Conservation (phyloP, 2,797 vertebrate species). For the Cuniculus paca region DNA sequence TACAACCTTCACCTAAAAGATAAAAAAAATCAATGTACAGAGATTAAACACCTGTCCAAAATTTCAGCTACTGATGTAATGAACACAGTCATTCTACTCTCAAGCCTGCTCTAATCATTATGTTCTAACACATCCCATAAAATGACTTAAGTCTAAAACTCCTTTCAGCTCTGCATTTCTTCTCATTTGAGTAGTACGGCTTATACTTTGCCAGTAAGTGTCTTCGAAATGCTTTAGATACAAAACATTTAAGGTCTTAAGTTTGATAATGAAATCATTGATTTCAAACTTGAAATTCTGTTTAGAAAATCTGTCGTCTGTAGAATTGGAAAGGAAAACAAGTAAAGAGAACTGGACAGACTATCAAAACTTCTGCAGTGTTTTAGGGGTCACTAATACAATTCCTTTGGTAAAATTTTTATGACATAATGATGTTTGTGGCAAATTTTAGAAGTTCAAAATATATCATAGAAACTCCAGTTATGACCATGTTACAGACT, state of each 20-base stretch:
- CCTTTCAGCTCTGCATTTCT: background rate
- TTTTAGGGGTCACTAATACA: background rate
- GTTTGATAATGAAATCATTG: slow-evolving; percentile 13
- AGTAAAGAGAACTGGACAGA: background rate
- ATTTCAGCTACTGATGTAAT: background rate
- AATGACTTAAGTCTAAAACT: background rate
- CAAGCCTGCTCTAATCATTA: background rate
- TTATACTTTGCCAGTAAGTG: background rate
- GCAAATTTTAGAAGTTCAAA: slow-evolving; percentile 17
- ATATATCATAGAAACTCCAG: background rate
- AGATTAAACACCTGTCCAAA: background rate
- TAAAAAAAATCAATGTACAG: background rate
- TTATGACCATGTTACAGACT: background rate
- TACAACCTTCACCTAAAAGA: background rate
- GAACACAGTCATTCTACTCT: background rate
- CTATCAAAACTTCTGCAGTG: background rate
- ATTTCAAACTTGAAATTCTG: slow-evolving; percentile 37
- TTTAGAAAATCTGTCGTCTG: slow-evolving; percentile 38
- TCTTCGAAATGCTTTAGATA: background rate
- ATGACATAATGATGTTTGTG: background rate
- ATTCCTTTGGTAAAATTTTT: slow-evolving; percentile 36
- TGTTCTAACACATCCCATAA: background rate
- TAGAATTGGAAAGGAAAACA: slow-evolving; percentile 44
- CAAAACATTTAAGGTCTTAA: background rate
- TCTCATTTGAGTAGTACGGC: background rate